Evolutionary conservation across 2,888 invertebrate species (phyloP).

Genomic region (Coelopa pilipes): DNA sequence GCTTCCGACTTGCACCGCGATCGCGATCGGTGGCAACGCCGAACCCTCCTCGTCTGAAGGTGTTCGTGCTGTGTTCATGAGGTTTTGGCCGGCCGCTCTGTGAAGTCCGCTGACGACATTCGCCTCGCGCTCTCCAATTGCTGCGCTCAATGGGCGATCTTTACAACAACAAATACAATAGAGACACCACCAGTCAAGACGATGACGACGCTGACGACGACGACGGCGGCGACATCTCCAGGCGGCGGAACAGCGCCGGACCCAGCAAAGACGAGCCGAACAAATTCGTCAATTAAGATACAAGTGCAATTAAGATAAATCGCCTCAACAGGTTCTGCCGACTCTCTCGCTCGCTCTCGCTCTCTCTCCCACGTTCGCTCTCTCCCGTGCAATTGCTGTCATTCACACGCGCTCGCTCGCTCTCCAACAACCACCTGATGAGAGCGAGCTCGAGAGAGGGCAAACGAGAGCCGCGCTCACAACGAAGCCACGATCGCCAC

Average conservation of each 20-base stretch:
- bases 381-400: not conserved
- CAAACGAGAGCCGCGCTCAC: no score
- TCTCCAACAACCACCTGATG: no score
- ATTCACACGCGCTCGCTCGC: no score
- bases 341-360: not conserved
- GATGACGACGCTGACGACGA: not conserved
- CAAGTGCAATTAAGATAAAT: constrained; percentile 15
- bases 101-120: no score
- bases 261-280: not conserved
- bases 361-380: no score
- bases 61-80: not conserved
- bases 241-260: not conserved
- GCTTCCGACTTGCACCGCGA: no score
- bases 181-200: no score
- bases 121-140: not conserved
- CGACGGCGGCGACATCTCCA: constrained; percentile 4
- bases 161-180: no score
- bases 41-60: not conserved
- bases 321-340: constrained; percentile 12
- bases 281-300: constrained; percentile 15
- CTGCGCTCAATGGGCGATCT: not conserved
- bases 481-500: no score
- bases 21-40: no score
- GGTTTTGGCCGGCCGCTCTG: no score
- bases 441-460: no score